Base-by-base conservation (phyloP, 1,140 invertebrate species). In the Nasonia giraulti region DNA sequence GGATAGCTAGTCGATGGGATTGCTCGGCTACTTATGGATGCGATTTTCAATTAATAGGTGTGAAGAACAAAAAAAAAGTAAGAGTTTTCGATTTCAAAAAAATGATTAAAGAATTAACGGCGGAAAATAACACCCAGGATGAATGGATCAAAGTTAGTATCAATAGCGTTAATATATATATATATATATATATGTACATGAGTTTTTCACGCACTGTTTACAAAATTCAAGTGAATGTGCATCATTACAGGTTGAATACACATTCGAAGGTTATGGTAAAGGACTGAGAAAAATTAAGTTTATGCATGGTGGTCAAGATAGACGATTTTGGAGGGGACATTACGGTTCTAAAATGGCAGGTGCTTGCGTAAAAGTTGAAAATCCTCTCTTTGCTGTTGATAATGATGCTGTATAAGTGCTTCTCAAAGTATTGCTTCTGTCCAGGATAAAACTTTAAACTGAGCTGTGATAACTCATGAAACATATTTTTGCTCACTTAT, bases 291-390 rank as follows among this genome's bases (percentile, higher is more conserved):
- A 87, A 82, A 89, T 92, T 66, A 81, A 4, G 10, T 92, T 92
- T 75, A 47, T 75, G 17, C 91, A 92, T 66, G 79, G 86, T 14
- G 96, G 95, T 31, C 88, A 88, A 68, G 95, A 96, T 89, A 91
- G 81, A 17, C 93, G 94, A 86, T 95, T 93, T 91, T 96, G 95
- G 95, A 93, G 93, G 82, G 95, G 95, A 31, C 93, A 95, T 91
- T 96, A 95, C 91, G 95, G 96, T 2, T 93, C 93, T 50, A 96
- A 96, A 94, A 95, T 96, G 93, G 93, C 95, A 81, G 93, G 94
- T 37, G 94, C 94, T 14, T 93, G 92, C 86, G 91, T 96, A 2
- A 92, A 75, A 81, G 78, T 92, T 4, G 89, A 90, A 77, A 37
- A 91, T 81, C 87, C 89, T 81, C 82, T 33, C 2, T 40, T 75